phyloP scores from a whole-genome alignment of 1,140 invertebrate species.

The Drosophila baimaii region DNA sequence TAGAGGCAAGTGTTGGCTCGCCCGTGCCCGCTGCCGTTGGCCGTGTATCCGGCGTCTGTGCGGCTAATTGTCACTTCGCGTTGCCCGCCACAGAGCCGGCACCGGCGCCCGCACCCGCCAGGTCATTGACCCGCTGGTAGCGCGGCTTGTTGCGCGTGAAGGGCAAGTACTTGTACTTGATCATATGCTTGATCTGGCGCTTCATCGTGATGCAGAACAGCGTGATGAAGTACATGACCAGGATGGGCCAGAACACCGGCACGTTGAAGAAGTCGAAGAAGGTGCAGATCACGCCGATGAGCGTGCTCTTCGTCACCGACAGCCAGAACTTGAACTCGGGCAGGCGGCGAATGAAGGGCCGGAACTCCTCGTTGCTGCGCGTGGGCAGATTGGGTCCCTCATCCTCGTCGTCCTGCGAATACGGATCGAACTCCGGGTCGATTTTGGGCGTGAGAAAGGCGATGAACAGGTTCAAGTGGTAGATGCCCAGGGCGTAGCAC shows the following conservation, averaged over 20 bases:
- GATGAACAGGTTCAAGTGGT: constrained; percentile 99
- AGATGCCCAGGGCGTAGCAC: constrained; percentile 99
- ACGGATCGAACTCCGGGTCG: constrained; percentile 96
- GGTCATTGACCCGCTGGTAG: constrained; percentile 89
- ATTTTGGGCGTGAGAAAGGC: constrained; percentile 99
- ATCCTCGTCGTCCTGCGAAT: constrained; percentile 90
- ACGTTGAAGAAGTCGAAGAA: constrained; percentile 99
- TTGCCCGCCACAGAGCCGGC: constrained; percentile 45
- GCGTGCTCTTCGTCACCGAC: constrained; percentile 97
- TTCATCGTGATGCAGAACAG: constrained; percentile 99
- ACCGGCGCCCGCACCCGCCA: constrained; percentile 42
- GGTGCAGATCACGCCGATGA: constrained; percentile 96
- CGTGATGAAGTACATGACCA: constrained; percentile 99
- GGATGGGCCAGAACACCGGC: constrained; percentile 99
- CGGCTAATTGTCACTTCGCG: constrained; percentile 85
- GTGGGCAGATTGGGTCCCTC: constrained; percentile 97
- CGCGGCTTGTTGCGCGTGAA: constrained; percentile 99
- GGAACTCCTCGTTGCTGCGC: constrained; percentile 97
- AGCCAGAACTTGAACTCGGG: constrained; percentile 99
- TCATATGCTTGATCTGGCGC: constrained; percentile 99
- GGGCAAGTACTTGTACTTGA: constrained; percentile 99
- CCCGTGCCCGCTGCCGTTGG: constrained; percentile 42
- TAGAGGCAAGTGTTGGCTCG: constrained; percentile 35
- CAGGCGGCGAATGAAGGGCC: constrained; percentile 98
- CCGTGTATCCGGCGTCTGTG: constrained; percentile 81